A percentile compares a stretch with the other conserved stretches of the same genome.
Evolutionary conservation across 2,888 invertebrate genomes (phyloP).

Genomic region (Troilus luridus): DNA sequence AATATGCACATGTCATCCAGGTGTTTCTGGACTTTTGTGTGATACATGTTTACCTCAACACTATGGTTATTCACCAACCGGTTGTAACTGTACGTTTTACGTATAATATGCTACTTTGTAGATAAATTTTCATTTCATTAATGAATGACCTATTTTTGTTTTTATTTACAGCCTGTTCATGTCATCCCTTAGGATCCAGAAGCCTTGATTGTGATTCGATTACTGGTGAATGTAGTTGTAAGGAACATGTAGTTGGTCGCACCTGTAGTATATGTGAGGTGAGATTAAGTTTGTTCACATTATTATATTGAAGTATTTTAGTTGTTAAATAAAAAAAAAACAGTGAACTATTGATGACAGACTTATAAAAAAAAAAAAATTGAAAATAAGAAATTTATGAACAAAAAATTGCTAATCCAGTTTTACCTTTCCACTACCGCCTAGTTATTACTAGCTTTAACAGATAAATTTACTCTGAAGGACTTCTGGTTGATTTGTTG

Average conservation of each 20-base stretch:
- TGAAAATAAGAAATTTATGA: too few species aligned
- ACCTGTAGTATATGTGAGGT: slow-evolving; percentile 81
- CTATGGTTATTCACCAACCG: slow-evolving; percentile 78
- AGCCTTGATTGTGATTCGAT: slow-evolving; percentile 78
- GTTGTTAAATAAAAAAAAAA: not conserved
- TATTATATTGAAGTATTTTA: not conserved
- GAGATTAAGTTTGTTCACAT: slow-evolving; percentile 68
- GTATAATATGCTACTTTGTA: not conserved
- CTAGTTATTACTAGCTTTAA: too few species aligned
- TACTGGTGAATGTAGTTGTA: slow-evolving; percentile 74
- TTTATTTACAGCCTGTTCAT: slow-evolving; percentile 75
- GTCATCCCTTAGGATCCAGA: slow-evolving; percentile 79
- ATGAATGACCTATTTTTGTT: not conserved
- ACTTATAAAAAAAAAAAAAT: not conserved
- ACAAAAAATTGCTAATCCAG: too few species aligned
- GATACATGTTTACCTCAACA: slow-evolving; percentile 74
- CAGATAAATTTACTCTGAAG: too few species aligned
- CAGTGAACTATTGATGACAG: not conserved
- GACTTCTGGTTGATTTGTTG: too few species aligned
- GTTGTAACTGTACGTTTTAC: slow-evolving; percentile 78
- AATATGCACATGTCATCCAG: slow-evolving; percentile 89
- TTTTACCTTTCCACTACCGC: too few species aligned
- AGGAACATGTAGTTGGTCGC: slow-evolving; percentile 77
- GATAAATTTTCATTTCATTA: not conserved
- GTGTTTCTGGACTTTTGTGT: slow-evolving; percentile 81